Evolutionary conservation across 2,797 vertebrate genomes (phyloP).

Genomic region (Sebastes diploproa): DNA sequence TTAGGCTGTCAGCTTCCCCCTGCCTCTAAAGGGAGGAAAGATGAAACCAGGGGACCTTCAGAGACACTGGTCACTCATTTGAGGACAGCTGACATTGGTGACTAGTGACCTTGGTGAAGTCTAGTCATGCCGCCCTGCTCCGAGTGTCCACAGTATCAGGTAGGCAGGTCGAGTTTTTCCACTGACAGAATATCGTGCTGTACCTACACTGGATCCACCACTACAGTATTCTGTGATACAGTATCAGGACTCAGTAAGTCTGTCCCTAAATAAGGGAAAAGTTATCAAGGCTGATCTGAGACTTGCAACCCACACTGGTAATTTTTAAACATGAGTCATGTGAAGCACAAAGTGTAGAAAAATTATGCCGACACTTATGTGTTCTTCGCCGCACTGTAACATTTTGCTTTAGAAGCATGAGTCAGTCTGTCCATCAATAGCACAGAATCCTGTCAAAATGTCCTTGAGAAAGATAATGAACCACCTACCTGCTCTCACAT

Average conservation of each 20-base stretch:
- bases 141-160: conserved; percentile 14
- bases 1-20: background rate
- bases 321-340: conserved; percentile 20
- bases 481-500: conserved; percentile 48
- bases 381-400: conserved; percentile 11
- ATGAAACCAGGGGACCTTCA: conserved; percentile 20
- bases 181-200: conserved; percentile 9
- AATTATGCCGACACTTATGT: conserved; percentile 7
- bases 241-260: background rate
- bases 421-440: conserved; percentile 48
- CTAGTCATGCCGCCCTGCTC: background rate
- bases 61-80: conserved; percentile 13
- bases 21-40: conserved; percentile 11
- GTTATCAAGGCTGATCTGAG: background rate
- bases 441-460: conserved; percentile 55
- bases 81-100: conserved; percentile 17
- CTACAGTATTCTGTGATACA: background rate
- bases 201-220: conserved; percentile 2
- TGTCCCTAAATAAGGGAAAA: background rate
- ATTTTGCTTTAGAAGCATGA: conserved; percentile 40
- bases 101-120: conserved; percentile 19
- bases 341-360: background rate
- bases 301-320: background rate
- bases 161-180: conserved; percentile 31
- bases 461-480: conserved; percentile 54